A percentile compares a stretch with the other conserved stretches of the same genome.
Conservation (phyloP, 2,888 invertebrate species). For the Spilosoma lubricipeda region DNA sequence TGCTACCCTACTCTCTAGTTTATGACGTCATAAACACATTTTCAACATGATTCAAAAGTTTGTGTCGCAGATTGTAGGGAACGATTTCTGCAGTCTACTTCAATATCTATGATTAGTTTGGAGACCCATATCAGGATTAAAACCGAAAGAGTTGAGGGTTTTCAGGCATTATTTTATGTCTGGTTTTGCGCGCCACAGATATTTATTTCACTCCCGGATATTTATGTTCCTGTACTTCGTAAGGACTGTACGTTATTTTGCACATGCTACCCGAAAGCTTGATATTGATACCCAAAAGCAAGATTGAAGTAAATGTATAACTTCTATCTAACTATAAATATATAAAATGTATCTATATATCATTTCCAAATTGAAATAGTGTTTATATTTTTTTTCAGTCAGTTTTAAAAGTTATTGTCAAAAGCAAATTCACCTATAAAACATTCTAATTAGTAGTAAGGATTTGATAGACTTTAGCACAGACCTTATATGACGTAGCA, state of each 20-base stretch:
- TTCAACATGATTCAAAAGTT: slow-evolving; percentile 43
- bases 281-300: background rate
- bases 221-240: background rate
- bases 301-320: background rate
- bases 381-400: no score
- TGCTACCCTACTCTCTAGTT: slow-evolving; percentile 36
- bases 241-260: background rate
- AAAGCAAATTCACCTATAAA: no score
- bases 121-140: background rate
- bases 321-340: no score
- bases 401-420: no score
- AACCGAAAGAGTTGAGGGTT: background rate
- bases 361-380: no score
- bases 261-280: background rate
- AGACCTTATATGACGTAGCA: no score
- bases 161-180: background rate
- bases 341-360: no score
- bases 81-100: slow-evolving; percentile 20
- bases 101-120: slow-evolving; percentile 7
- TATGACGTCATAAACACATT: slow-evolving; percentile 47
- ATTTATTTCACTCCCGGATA: background rate
- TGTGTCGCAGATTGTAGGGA: slow-evolving; percentile 43
- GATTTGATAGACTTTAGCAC: no score
- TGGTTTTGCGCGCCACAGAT: background rate
- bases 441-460: no score